Evolutionary conservation across 2,888 invertebrate genomes (phyloP), one percentile per base, ranked within the genome.

Genomic region (Leptopterna dolabrata): DNA sequence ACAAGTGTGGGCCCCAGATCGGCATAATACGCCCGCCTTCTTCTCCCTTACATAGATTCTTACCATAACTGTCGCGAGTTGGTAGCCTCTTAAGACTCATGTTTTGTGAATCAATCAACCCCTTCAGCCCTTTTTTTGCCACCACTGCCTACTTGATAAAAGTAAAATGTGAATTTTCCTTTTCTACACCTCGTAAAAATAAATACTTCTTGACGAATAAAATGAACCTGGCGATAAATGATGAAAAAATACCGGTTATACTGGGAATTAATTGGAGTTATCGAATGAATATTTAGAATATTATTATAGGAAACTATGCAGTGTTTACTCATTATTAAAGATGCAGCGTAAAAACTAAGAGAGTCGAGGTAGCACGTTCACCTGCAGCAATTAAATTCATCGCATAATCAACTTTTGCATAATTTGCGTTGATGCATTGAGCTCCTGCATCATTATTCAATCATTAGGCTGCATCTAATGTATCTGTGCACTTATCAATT

Each of bases 31-130:
- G 63, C 24, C 63, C 6, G 63, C 24, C 63, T 63, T 63, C 63
- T 63, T 63, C 63, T 63, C 27, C 63, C 63, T 24, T 63, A 63
- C 63, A 63, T 63, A 63, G 63, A 63, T 63, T 63, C 63, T 63
- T 63, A 63, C 63, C 63, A 63, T 63, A 63, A 63, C 63, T 63
- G 63, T 63, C 63, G 9, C 24, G 24, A 63, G 24, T 63, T 63
- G 63, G 63, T 19, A 27, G 27, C 24, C 19, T 27, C 63, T 63
- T 63, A 63, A 63, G 19, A 63, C 63, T 63, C 63, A 63, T 63
- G 63, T 63, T 63, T 63, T 63, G 63, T 63, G 63, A 24, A 63
- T 63, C 63, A 63, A 63, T 63, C 63, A 63, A 24, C 24, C 63
- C 51, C 63, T 1, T 24, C 63, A 19, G 11, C 16, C 19, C 24